These are phyloP conservation scores for Apostichopus japonicus DNA, from an alignment of 35 echinoderm and acorn worm genomes.

Conservation along the genomic window DNA sequence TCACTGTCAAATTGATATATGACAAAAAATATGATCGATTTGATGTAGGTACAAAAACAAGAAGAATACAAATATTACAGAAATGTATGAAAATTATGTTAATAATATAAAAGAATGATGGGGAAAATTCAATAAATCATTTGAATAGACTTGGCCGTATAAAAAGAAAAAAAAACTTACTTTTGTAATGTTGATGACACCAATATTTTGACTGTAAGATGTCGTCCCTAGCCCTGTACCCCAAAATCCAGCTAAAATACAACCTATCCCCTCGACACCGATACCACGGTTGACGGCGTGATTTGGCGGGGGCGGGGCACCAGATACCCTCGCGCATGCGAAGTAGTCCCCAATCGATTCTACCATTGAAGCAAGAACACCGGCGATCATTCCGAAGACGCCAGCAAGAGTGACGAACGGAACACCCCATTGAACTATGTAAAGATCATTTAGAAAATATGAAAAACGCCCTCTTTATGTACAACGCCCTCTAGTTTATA, in stretches of 20 bases:
- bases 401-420: slow-evolving; percentile 59
- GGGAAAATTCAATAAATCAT: too few species aligned
- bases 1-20: too few species aligned
- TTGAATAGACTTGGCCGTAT: too few species aligned
- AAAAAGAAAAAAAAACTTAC: not conserved
- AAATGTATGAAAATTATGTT: too few species aligned
- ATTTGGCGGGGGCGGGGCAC: slow-evolving; percentile 56
- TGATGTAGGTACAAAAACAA: too few species aligned
- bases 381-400: slow-evolving; percentile 77
- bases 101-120: too few species aligned
- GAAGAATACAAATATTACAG: too few species aligned
- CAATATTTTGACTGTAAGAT: slow-evolving; percentile 69
- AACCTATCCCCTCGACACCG: slow-evolving; percentile 65
- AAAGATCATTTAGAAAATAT: not conserved
- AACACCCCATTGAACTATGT: slow-evolving; percentile 76
- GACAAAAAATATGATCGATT: too few species aligned
- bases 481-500: too few species aligned
- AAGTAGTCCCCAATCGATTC: slow-evolving; percentile 77
- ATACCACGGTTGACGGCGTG: slow-evolving; percentile 75
- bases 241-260: slow-evolving; percentile 64
- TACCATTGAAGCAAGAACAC: slow-evolving; percentile 73
- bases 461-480: too few species aligned
- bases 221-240: slow-evolving; percentile 58
- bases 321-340: slow-evolving; percentile 64
- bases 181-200: slow-evolving; percentile 65